Percentiles rank a stretch among this genome's conserved stretches.
Evolutionary conservation across 37 sponge, comb jelly and placozoan species (phyloP).

Genomic region (Axinella damicornis): DNA sequence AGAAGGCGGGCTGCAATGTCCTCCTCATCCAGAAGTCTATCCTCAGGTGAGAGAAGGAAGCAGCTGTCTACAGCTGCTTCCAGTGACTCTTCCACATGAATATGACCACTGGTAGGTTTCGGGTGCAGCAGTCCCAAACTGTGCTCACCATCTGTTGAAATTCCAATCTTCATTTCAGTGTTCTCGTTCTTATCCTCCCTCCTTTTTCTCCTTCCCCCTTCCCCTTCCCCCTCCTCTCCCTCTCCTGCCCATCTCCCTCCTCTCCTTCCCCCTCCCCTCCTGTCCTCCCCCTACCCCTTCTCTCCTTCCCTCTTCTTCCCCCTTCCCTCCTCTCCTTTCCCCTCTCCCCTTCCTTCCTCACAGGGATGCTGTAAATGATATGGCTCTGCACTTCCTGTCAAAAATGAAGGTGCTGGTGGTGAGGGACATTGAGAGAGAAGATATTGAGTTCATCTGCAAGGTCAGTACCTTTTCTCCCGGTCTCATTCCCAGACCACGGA

Average conservation of each 20-base stretch:
- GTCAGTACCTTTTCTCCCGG: conserved; percentile 14
- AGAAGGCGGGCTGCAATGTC: conserved; percentile 99
- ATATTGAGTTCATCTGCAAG: conserved; percentile 95
- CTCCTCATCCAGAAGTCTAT: conserved; percentile 99
- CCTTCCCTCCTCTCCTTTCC: too few species aligned
- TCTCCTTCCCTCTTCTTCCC: too few species aligned
- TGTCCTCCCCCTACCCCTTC: too few species aligned
- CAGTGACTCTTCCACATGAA: too few species aligned
- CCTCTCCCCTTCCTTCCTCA: neutral
- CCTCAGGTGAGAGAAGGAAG: conserved; percentile 61
- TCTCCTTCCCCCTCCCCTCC: neutral
- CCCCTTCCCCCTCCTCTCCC: neutral
- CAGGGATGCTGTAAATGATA: conserved; percentile 97
- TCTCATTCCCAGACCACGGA: too few species aligned
- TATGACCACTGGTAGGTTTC: too few species aligned
- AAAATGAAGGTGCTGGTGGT: conserved; percentile 98
- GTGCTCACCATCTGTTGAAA: too few species aligned
- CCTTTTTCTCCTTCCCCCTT: too few species aligned
- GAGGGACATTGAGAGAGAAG: conserved; percentile 96
- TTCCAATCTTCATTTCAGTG: too few species aligned
- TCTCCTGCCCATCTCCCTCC: neutral
- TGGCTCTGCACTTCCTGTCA: conserved; percentile 96
- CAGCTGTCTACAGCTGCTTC: too few species aligned
- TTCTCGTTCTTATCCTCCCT: too few species aligned
- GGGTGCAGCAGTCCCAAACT: too few species aligned